A percentile compares a stretch with the other conserved stretches of the same genome.
Conservation (phyloP, 2,888 invertebrate genomes). For the Pollenia angustigena region DNA sequence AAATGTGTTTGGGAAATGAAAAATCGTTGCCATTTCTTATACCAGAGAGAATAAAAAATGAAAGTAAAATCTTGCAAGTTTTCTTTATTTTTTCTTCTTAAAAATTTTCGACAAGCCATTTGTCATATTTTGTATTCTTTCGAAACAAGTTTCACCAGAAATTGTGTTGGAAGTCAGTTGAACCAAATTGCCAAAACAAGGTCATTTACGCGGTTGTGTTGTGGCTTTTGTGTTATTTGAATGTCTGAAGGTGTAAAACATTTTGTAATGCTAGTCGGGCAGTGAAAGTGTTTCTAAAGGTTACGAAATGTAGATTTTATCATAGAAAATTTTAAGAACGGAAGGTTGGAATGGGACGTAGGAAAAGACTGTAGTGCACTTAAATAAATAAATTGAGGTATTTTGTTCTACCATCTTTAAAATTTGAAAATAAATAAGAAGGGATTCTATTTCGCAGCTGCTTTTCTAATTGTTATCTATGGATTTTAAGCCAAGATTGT, state of each 20-base stretch:
- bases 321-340: too few relatives aligned
- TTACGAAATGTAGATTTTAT: not conserved
- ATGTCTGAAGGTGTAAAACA: conserved; percentile 6
- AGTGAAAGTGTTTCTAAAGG: not conserved
- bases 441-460: too few relatives aligned
- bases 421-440: too few relatives aligned
- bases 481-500: too few relatives aligned
- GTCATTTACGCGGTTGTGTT: conserved; percentile 22
- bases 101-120: conserved; percentile 2
- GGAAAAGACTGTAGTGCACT: too few relatives aligned
- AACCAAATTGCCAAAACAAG: conserved; percentile 14
- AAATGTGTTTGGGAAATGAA: conserved; percentile 12
- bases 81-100: not conserved
- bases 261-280: not conserved
- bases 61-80: conserved; percentile 1
- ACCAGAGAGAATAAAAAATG: not conserved
- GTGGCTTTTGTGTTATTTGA: not conserved
- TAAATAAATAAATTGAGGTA: too few relatives aligned
- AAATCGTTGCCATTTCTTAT: conserved; percentile 10
- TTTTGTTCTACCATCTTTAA: too few relatives aligned
- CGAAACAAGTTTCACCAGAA: not conserved
- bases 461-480: too few relatives aligned
- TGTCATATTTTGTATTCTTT: conserved; percentile 27
- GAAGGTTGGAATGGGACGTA: too few relatives aligned
- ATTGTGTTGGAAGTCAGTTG: not conserved